Evolutionary conservation across 1,140 invertebrate species (phyloP), one percentile per base, ranked within the genome.

Genomic region (Brachionus manjavacas): DNA sequence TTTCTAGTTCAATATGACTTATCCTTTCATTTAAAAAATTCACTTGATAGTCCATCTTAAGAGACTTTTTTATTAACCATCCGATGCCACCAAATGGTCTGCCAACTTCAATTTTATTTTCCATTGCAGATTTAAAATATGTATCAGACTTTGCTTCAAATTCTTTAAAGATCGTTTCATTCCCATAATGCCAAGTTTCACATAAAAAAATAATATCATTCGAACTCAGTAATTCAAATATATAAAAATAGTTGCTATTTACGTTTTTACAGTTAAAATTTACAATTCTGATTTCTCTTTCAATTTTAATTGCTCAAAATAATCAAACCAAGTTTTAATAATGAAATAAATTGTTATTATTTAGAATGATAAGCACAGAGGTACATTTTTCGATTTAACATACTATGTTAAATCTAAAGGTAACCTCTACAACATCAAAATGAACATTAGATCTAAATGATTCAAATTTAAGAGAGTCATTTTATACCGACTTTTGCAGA

Each of bases 191-290:
- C n/a, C n/a, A n/a, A n/a, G n/a, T n/a, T n/a, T n/a, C n/a, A n/a
- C n/a, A n/a, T n/a, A n/a, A n/a, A 72, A 72, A n/a, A 31, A 72
- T 35, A 72, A 72, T 72, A 39, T 72, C 68, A 39, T 72, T 31
- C 11, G 8, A 14, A 6, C 39, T 72, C 1, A 72, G 11, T 35
- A 72, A 31, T 14, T 72, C 31, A 4, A 35, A 39, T 14, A 72
- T n/a, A 72, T 72, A 72, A 6, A 72, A 3, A 72, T 72, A 72
- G 31, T 72, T 72, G 8, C 25, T 35, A 31, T 72, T 72, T 35
- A 72, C 35, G n/a, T 72, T 72, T 72, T 72, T 72, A 72, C 68
- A 72, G 28, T 72, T 72, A 72, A 35, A 72, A 16, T 72, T 72
- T 6, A 41, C 39, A 11, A 41, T n/a, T n/a, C n/a, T n/a, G n/a